Evolutionary conservation across 1,140 invertebrate species (phyloP), one percentile per base, ranked within the genome.

Genomic region (Tetragonula clypearis): DNA sequence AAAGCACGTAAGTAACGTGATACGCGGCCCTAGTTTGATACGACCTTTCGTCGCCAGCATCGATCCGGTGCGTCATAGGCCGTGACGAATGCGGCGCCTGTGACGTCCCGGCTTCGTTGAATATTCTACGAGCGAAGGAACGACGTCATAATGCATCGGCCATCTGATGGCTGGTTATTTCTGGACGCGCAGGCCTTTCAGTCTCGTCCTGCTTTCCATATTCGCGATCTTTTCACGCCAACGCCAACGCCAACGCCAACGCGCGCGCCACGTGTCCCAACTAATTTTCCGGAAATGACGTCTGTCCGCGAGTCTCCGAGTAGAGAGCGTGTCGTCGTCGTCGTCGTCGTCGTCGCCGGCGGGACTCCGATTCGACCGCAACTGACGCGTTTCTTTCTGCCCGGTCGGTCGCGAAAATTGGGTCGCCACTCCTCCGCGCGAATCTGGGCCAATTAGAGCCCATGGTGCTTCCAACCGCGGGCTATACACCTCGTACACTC

Each of bases 61-160:
- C 80, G 88, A 86, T 79, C 53, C 58, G 65, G 12, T 41, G 60
- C 79, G 84, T 89, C 85, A 86, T 26, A 41, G 71, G 26, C 68
- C 26, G 58, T 81, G 87, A 88, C 72, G 84, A 89, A 84, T 56
- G 62, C 56, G 58, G 53, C 26, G 60, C 30, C 60, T 56, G 26
- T 89, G 88, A 89, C 88, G 88, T 87, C 26, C 66, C 80, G 26
- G 41, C 23, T 56, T 76, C 49, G 66, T 88, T 77, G 79, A 85
- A 76, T 79, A 80, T 86, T 86, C 87, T 58, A 89, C 76, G 85
- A 81, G 66, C 66, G 65, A 82, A 41, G 65, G 0, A 89, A 79
- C 62, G 85, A 84, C 88, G 85, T 90, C 87, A 84, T 56, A 30
- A 66, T 66, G 75, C 62, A 76, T 73, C 53, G 87, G 78, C 79